Evolutionary conservation across 1,140 invertebrate species (phyloP), one percentile per base, ranked within the genome.

Genomic region (Psilanteris sp.): DNA sequence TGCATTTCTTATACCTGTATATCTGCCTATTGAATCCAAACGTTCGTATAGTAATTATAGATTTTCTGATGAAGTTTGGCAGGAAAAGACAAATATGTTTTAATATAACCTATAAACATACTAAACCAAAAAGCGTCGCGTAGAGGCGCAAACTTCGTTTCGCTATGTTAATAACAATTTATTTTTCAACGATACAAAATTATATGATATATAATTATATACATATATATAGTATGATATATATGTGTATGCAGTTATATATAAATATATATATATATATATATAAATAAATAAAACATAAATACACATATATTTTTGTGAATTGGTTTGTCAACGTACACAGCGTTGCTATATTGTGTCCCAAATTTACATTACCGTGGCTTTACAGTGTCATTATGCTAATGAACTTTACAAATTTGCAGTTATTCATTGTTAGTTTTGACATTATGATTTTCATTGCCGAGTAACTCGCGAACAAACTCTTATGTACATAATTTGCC

Each of bases 301-400:
- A 71, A 73, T 37, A 67, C 26, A 76, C 48, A 43, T 62, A 78
- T 80, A 80, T 77, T 80, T 81, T 81, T 80, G 62, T 74, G 78
- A 70, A 66, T 81, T 78, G 64, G 59, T 67, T 57, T 59, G 52
- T 37, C 32, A 18, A 50, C 37, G 31, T 61, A 14, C 22, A 50
- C 55, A 44, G 41, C 24, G 39, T 64, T 8, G 31, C 16, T n/a
- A n/a, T 48, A 43, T 52, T 57, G 55, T 36, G 36, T 57, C 34
- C 62, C 43, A 55, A 43, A 64, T 41, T 54, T 54, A 43, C 64
- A 59, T 64, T 52, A 16, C 41, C 24, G 46, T 66, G 34, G 55
- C 37, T 44, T 61, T 55, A 50, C 39, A 31, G 32, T 62, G 74
- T 74, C 62, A 64, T 78, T 57, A 64, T 62, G 61, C 46, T 44